These are phyloP conservation scores for Scaptomyza hsui DNA, from an alignment of 1,140 invertebrate species.

Conservation along the genomic window DNA sequence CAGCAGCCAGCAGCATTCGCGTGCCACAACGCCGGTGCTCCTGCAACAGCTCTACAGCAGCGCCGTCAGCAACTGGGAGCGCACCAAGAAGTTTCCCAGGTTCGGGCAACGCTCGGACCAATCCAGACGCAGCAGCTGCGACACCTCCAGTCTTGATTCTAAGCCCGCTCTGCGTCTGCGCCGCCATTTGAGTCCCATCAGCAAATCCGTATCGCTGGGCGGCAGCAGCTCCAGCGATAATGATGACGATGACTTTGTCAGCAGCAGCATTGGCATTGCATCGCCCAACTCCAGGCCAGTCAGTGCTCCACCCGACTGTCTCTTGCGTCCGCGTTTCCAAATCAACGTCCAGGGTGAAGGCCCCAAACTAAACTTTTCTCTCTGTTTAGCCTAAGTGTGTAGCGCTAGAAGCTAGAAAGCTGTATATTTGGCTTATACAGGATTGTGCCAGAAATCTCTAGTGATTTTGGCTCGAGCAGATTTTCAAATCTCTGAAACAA, in stretches of 20 bases:
- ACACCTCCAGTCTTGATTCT: constrained; percentile 61
- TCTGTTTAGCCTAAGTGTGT: constrained; percentile 4
- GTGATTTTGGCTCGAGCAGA: too few relatives aligned
- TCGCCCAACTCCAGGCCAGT: constrained; percentile 45
- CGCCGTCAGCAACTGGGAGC: constrained; percentile 85
- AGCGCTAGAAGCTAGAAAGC: background rate
- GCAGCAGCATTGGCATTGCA: constrained; percentile 6
- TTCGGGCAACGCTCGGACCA: constrained; percentile 40
- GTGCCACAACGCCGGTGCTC: constrained; percentile 84
- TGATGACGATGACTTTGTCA: constrained; percentile 43
- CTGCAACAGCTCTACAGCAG: constrained; percentile 86
- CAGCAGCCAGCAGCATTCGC: constrained; percentile 63
- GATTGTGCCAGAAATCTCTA: too few relatives aligned
- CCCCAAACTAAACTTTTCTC: constrained; percentile 1
- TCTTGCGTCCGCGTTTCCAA: constrained; percentile 54
- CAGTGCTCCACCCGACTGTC: constrained; percentile 70
- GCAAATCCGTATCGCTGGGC: constrained; percentile 68
- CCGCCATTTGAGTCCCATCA: constrained; percentile 46
- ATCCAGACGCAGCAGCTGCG: constrained; percentile 52
- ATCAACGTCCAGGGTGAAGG: constrained; percentile 75
- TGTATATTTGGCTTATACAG: background rate
- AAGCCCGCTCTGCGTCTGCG: constrained; percentile 28
- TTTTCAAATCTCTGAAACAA: too few relatives aligned
- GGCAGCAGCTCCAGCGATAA: constrained; percentile 65
- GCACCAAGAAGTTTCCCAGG: constrained; percentile 63